Conservation (phyloP, 2,113 vertebrate species). For the Phaetusa simplex region DNA sequence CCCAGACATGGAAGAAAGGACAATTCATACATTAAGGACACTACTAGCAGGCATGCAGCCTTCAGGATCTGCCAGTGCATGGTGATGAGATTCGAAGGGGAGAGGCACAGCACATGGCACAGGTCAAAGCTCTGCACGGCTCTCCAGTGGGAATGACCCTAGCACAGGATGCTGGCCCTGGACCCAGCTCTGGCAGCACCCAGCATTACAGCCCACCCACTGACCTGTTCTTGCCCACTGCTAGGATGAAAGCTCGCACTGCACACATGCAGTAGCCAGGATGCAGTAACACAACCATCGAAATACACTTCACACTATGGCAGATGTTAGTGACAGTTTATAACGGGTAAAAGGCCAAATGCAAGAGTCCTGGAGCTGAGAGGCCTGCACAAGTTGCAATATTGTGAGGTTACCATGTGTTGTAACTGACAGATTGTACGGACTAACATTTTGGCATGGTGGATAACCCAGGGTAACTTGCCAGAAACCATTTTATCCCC, state of each 20-base stretch:
- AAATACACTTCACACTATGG: too few species aligned
- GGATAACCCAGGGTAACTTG: not conserved
- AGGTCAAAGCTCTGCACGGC: not conserved
- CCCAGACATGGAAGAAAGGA: not conserved
- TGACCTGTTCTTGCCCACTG: not conserved
- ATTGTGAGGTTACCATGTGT: not conserved
- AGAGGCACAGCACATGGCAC: not conserved
- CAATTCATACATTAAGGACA: not conserved
- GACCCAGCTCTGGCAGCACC: not conserved
- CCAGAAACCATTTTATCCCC: not conserved
- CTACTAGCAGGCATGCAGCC: not conserved
- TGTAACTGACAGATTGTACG: not conserved
- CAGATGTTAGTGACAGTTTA: not conserved
- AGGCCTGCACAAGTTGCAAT: not conserved
- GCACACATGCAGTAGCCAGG: not conserved
- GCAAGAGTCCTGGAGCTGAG: not conserved
- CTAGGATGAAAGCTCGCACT: not conserved
- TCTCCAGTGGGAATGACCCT: not conserved
- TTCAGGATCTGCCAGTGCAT: not conserved
- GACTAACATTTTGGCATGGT: not conserved
- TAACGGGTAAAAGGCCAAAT: not conserved
- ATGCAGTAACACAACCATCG: not conserved
- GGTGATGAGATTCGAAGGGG: not conserved
- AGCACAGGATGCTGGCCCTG: not conserved
- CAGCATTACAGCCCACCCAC: not conserved